Percentiles rank a stretch among this genome's conserved stretches.
These are phyloP conservation scores for Gymnoscopelus braueri DNA, from an alignment of 2,797 vertebrate species.

Conservation along the genomic window DNA sequence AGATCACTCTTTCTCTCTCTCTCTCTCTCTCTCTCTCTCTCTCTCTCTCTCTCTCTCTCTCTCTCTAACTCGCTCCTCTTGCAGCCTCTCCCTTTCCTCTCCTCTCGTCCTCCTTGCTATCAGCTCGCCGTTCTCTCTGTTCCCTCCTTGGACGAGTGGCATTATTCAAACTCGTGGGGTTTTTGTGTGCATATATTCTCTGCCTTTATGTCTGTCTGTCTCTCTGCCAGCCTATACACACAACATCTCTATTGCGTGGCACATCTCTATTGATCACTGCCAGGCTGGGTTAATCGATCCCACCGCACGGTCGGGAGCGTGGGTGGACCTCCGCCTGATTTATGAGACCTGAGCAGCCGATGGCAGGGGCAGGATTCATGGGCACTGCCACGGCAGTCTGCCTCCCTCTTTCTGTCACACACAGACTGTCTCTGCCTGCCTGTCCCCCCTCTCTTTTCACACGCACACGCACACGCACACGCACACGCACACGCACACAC, in stretches of 20 bases:
- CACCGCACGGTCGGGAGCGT: conserved; percentile 21
- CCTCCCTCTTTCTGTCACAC: conserved; percentile 9
- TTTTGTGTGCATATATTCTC: conserved; percentile 10
- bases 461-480: too few relatives aligned
- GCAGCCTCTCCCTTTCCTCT: conserved; percentile 11
- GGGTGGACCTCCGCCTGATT: conserved; percentile 59
- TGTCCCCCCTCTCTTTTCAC: conserved; percentile 8
- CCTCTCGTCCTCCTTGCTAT: conserved; percentile 35
- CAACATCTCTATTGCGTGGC: not conserved
- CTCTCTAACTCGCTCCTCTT: conserved; percentile 29
- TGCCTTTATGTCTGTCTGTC: conserved; percentile 25
- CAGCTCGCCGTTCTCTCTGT: conserved; percentile 43
- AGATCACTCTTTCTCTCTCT: conserved; percentile 7
- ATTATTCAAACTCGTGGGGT: conserved; percentile 41
- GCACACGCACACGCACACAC: not conserved
- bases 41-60: conserved; percentile 1
- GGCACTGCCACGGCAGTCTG: conserved; percentile 39
- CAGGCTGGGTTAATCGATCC: conserved; percentile 67
- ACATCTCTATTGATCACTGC: conserved; percentile 60
- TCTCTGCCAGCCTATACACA: conserved; percentile 29
- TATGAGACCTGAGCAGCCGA: conserved; percentile 66
- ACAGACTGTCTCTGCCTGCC: not conserved
- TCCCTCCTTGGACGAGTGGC: conserved; percentile 44
- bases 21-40: conserved; percentile 41
- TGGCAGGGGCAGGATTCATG: conserved; percentile 50